Evolutionary conservation across 2,888 invertebrate species (phyloP), one percentile per base, ranked within the genome.

Genomic region (Balanococcus diminutus): DNA sequence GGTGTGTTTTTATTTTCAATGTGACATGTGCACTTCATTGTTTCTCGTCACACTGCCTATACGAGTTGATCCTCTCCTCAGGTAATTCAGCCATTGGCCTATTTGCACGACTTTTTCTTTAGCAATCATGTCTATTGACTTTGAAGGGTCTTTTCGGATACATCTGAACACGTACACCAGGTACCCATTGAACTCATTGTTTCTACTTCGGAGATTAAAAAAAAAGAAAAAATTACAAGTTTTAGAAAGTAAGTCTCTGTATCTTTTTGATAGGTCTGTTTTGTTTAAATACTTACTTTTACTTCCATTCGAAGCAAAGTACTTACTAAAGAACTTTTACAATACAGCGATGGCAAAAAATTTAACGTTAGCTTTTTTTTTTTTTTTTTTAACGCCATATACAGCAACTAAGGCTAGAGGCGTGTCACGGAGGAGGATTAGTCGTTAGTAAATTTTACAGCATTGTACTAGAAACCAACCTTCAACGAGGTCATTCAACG

Each of bases 21-120:
- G 75, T 79, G 75, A 79, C 75, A 36, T 79, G 75, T 36, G 32
- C 32, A 79, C 32, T 79, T 79, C 75, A 36, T 79, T 79, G 75
- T 79, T 79, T 79, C 75, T 36, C 75, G 75, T 79, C 75, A 79
- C 75, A 79, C 72, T 5, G 31, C 56, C 56, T 31, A 32, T 79
- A 36, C 75, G 9, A 67, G 67, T 67, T 16, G 14, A 67, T 28
- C 28, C 67, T 28, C 28, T 67, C 67, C 16, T 67, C 67, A 67
- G 67, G 67, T 67, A 67, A 67, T 67, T 67, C 67, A 25, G 6
- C 25, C 14, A 67, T 67, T 67, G 67, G 67, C 67, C 67, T 67
- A 28, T 67, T 67, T 67, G 67, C 67, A 67, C 67, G 67, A 67
- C 28, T 67, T 67, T 67, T 67, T 28, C 28, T 31, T 28, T 16